Base-by-base conservation (phyloP, 2,797 vertebrate species). In the Crenichthys baileyi region DNA sequence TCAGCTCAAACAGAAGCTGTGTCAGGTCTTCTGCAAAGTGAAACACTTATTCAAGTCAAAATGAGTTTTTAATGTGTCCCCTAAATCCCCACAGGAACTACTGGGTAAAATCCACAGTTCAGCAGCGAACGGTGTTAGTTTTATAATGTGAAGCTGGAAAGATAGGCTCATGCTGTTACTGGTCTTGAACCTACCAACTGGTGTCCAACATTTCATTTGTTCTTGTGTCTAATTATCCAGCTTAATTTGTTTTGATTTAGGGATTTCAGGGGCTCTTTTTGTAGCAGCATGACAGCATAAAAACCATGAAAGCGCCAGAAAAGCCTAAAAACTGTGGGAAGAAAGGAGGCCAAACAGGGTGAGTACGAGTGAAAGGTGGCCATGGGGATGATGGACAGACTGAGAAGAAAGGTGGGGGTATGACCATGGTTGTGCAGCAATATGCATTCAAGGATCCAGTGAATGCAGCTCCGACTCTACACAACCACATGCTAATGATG, bases 401-500 rank as follows among this genome's bases (percentile, higher is more conserved):
- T 71, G 81, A 89, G 82, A 79, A 79, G 72, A 80, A 82, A 79
- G 82, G 86, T 75, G 82, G 81, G 86, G 80, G 86, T 77, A 83
- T 48, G 85, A 84, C 75, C 76, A 48, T 78, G 80, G 82, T 70
- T 56, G 87, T 50, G 83, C 88, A 83, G 90, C 89, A 85, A 90
- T 87, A 92, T 84, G 80, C 89, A 95, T 95, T 94, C 93, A 95
- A 84, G 87, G 67, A 88, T 80, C 86, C 79, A 76, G 83, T 95
- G 93, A 95, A 93, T 93, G 85, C 91, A 86, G 41, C 39, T 80
- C 81, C 50, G 56, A 90, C 79, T 76, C 88, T 71, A 92, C 93
- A 93, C 92, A 92, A 83, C 90, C 91, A 93, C 95, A 95, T 95
- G 95, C 95, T 95, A 95, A 96, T 95, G 89, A 93, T 67, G 75